Percentiles rank a stretch among this genome's conserved stretches.
Conservation (phyloP, 2,888 invertebrate species). For the Drosophila tanythrix region DNA sequence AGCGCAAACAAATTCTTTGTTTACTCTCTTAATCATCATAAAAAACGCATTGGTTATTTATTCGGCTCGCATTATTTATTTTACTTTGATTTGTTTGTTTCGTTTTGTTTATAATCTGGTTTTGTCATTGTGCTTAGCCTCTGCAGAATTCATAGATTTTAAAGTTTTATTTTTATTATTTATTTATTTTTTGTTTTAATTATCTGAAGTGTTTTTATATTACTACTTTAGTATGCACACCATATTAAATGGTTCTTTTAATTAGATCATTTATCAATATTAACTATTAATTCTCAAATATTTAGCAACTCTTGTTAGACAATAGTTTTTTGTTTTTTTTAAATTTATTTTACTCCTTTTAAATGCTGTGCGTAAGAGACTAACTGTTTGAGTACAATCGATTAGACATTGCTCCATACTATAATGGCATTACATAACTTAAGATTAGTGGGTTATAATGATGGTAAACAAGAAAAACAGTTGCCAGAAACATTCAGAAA, state of each 20-base stretch:
- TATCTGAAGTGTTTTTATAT: slow-evolving; percentile 1
- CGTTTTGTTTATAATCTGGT: slow-evolving; percentile 13
- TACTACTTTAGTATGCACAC: slow-evolving; percentile 54
- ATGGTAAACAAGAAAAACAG: slow-evolving; percentile 6
- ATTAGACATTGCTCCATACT: slow-evolving; percentile 37
- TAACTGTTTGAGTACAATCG: slow-evolving; percentile 10
- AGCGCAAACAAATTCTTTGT: not conserved
- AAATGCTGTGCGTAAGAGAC: slow-evolving; percentile 25
- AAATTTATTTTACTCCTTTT: not conserved
- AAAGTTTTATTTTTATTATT: slow-evolving; percentile 5
- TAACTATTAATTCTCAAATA: slow-evolving; percentile 30
- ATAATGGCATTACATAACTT: not conserved
- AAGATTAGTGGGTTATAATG: slow-evolving; percentile 5
- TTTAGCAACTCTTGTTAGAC: slow-evolving; percentile 48
- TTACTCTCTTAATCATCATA: not conserved
- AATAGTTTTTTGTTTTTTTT: slow-evolving; percentile 20
- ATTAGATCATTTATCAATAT: slow-evolving; percentile 15
- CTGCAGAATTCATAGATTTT: slow-evolving; percentile 37
- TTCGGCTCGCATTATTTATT: slow-evolving; percentile 41
- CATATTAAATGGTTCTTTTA: slow-evolving; percentile 19
- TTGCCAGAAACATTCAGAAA: slow-evolving; percentile 1
- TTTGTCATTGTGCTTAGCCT: slow-evolving; percentile 39
- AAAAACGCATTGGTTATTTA: not conserved
- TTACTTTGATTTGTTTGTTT: slow-evolving; percentile 18
- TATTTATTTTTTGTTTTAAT: not conserved